Percentiles rank a stretch among this genome's conserved stretches.
Conservation (phyloP, 2,797 vertebrate genomes). For the Mormyrops attenuatus region DNA sequence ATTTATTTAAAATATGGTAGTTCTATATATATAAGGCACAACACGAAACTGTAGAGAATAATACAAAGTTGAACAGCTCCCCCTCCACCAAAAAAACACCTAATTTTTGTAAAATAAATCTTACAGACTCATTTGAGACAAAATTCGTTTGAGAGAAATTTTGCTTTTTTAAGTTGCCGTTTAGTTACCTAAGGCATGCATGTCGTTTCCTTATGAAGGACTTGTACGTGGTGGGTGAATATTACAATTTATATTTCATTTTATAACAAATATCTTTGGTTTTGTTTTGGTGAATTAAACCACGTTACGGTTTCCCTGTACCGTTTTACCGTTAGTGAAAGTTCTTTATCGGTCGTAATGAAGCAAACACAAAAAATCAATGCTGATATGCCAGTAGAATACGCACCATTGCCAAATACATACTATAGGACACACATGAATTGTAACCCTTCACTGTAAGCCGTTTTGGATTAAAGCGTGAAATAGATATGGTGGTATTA, state of each 20-base stretch:
- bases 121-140: background rate
- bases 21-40: background rate
- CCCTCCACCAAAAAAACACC: background rate
- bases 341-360: background rate
- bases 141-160: background rate
- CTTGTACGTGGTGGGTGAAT: background rate
- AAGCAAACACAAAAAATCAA: background rate
- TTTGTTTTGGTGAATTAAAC: background rate
- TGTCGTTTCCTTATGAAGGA: background rate
- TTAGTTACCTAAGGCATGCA: background rate
- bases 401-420: background rate
- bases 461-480: background rate
- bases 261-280: background rate
- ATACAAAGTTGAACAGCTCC: background rate
- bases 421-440: background rate
- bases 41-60: background rate
- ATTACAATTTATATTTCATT: background rate
- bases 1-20: background rate
- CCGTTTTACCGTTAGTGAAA: background rate
- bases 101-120: background rate
- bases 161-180: background rate
- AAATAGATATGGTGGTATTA: background rate
- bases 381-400: background rate
- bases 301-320: background rate
- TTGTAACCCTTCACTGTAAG: background rate